Percentiles rank a stretch among this genome's conserved stretches.
Evolutionary conservation across 2,888 invertebrate species (phyloP).

Genomic region (Pseudococcus longispinus): DNA sequence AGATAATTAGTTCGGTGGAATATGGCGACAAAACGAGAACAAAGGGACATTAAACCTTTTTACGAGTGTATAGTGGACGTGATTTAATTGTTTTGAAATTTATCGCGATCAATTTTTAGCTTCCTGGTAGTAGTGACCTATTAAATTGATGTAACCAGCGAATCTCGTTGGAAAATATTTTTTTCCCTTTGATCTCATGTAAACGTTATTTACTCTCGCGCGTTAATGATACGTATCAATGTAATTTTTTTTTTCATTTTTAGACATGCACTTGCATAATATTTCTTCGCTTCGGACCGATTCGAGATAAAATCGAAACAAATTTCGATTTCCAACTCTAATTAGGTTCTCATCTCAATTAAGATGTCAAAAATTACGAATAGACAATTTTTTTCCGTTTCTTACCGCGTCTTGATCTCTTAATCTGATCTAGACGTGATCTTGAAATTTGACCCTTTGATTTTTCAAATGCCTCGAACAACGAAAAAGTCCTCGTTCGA

Average conservation of each 20-base stretch:
- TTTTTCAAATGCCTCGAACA: not conserved
- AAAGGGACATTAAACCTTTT: slow-evolving; percentile 15
- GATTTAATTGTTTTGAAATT: slow-evolving; percentile 24
- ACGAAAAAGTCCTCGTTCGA: not conserved
- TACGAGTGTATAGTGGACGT: not conserved
- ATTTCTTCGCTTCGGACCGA: too few relatives aligned
- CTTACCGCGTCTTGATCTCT: not conserved
- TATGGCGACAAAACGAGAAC: slow-evolving; percentile 7
- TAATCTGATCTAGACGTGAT: not conserved
- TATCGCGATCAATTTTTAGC: slow-evolving; percentile 1
- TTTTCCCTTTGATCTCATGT: not conserved
- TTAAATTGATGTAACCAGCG: not conserved
- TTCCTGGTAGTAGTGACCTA: not conserved
- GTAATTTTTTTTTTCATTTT: too few relatives aligned
- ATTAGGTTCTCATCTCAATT: too few relatives aligned
- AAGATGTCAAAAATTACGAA: not conserved
- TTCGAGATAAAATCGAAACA: too few relatives aligned
- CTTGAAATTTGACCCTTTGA: not conserved
- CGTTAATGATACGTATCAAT: too few relatives aligned
- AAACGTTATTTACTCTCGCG: not conserved
- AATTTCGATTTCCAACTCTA: too few relatives aligned
- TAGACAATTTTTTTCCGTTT: not conserved
- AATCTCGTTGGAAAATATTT: not conserved
- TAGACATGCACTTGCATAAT: too few relatives aligned
- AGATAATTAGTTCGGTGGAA: slow-evolving; percentile 14